Evolutionary conservation across 2,888 invertebrate species (phyloP), one percentile per base, ranked within the genome.

Genomic region (Mythimna pallens): DNA sequence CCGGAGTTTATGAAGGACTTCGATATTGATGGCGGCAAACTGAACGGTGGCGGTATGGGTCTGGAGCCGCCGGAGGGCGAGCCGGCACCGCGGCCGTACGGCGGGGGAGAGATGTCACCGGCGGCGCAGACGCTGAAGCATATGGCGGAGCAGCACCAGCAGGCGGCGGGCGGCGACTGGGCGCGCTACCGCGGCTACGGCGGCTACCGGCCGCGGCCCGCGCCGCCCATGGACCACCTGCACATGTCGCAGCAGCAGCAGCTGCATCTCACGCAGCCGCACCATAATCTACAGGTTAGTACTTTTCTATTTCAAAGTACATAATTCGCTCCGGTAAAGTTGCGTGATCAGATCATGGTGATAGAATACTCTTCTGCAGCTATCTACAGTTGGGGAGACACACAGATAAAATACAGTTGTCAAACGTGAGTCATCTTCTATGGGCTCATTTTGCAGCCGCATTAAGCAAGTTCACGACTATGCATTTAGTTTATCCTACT

Each of bases 91-190:
- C 88, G 96, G 76, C 93, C 97, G 34, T 97, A 97, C 81, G 94
- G 97, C 82, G 90, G 86, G 73, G 97, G 97, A 0, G 98, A 98
- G 92, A 96, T 98, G 92, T 98, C 99, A 76, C 98, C 99, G 36
- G 99, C 99, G 0, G 99, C 99, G 65, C 99, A 99, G 95, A 99
- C 99, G 0, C 96, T 99, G 68, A 99, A 99, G 92, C 99, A 99
- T 90, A 99, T 99, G 99, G 99, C 99, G 55, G 99, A 99, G 92
- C 99, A 99, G 93, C 99, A 99, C 94, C 99, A 99, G 94, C 98
- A 98, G 94, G 95, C 95, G 76, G 90, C 95, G 47, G 96, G 95
- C 91, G 98, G 98, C 3, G 97, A 97, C 91, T 97, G 95, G 91
- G 91, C 92, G 80, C 93, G 95, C 70, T 95, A 93, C 96, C 97